A percentile compares a stretch with the other conserved stretches of the same genome.
Conservation (phyloP, 2,113 vertebrate species). For the Carassius gibelio region DNA sequence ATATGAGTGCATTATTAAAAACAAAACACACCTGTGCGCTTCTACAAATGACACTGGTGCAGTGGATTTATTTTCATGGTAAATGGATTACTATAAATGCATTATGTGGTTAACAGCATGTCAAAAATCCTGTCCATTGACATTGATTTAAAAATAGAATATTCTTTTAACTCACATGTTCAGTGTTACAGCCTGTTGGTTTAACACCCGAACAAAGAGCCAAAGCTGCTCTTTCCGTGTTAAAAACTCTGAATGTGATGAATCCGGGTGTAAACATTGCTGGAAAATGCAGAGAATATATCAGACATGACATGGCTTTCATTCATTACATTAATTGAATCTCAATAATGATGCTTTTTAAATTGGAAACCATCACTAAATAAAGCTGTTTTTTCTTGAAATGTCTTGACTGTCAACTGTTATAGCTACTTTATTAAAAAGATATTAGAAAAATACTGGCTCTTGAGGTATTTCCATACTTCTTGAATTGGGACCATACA, state of each 20-base stretch:
- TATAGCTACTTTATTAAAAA: no score
- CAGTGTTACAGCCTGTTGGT: slow-evolving; percentile 58
- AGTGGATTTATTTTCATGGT: not conserved
- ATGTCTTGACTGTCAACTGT: no score
- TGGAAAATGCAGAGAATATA: not conserved
- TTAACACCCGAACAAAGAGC: slow-evolving; percentile 67
- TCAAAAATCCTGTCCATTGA: not conserved
- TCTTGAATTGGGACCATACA: slow-evolving; percentile 39
- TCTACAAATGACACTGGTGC: not conserved
- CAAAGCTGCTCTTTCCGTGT: slow-evolving; percentile 60
- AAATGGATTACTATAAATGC: not conserved
- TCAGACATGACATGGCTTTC: not conserved
- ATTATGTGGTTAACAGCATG: not conserved
- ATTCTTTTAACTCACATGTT: slow-evolving; percentile 59
- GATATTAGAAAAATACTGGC: not conserved
- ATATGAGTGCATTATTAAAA: not conserved
- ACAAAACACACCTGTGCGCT: not conserved
- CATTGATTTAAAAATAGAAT: not conserved
- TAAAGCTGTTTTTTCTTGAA: no score
- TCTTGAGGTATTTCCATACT: not conserved
- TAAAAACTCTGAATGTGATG: slow-evolving; percentile 60
- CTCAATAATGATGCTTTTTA: no score
- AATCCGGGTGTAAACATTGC: slow-evolving; percentile 43
- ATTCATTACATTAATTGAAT: no score
- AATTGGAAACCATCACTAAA: no score